phyloP scores from a whole-genome alignment of 2,797 vertebrate species.

The Hydrophis major region DNA sequence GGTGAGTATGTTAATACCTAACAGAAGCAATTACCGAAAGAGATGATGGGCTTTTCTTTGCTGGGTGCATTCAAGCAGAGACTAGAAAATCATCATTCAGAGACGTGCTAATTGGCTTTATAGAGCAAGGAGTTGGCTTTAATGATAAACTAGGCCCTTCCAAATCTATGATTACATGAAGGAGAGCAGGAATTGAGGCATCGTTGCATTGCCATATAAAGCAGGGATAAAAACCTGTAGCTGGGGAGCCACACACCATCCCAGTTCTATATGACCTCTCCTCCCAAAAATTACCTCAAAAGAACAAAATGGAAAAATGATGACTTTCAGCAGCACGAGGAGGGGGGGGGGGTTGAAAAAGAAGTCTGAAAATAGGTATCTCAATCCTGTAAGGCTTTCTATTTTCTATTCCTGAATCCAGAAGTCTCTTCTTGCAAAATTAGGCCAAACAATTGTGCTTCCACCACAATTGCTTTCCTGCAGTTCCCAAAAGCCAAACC shows the following conservation, averaged over 20 bases:
- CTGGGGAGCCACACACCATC: neutral
- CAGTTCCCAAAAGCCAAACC: neutral
- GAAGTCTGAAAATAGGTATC: neutral
- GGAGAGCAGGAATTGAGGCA: neutral
- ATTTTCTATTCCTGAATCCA: neutral
- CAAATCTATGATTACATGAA: neutral
- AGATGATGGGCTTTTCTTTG: neutral
- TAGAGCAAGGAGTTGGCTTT: neutral
- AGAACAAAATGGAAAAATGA: neutral
- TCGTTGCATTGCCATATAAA: neutral
- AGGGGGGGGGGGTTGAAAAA: neutral
- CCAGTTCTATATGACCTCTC: neutral
- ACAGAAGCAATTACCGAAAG: neutral
- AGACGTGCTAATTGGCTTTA: neutral
- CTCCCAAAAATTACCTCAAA: neutral
- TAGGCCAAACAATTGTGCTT: neutral
- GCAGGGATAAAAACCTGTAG: neutral
- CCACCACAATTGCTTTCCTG: neutral
- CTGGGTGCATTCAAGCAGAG: neutral
- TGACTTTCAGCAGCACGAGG: neutral
- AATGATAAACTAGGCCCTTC: neutral
- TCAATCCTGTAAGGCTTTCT: neutral
- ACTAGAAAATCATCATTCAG: neutral
- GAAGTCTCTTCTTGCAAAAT: neutral
- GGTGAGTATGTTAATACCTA: no score